Conservation (phyloP, 2,113 vertebrate species). For the Dipodomys ordii region DNA sequence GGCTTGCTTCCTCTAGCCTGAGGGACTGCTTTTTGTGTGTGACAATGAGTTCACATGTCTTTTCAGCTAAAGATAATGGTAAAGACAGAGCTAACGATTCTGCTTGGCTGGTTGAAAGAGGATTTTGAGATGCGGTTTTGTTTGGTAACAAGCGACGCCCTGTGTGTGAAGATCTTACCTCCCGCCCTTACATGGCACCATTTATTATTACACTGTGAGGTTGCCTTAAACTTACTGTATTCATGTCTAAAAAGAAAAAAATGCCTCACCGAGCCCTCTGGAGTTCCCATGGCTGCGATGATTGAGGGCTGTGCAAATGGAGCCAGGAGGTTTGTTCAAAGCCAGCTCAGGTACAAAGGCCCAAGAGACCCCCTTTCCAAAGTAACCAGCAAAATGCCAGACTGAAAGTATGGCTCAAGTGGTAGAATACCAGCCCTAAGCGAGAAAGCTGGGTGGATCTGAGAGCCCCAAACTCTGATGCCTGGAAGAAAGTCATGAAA, state of each 20-base stretch:
- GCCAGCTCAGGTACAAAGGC: too few species aligned
- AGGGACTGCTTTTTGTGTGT: not conserved
- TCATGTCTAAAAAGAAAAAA: not conserved
- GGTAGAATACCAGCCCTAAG: too few species aligned
- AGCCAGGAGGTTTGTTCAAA: rapidly evolving
- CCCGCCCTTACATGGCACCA: rapidly evolving
- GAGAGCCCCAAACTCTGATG: too few species aligned
- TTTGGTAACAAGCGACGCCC: too few species aligned
- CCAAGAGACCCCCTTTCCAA: too few species aligned
- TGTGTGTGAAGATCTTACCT: rapidly evolving
- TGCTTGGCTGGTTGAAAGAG: not conserved
- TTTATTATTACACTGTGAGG: not conserved
- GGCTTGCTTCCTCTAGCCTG: not conserved
- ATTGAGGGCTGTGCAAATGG: too few species aligned
- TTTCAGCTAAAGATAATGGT: not conserved
- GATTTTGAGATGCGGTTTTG: rapidly evolving
- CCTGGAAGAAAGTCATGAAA: not conserved
- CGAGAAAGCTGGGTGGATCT: too few species aligned
- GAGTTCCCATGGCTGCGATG: rapidly evolving
- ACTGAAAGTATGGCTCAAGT: too few species aligned
- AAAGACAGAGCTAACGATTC: not conserved
- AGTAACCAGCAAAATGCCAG: too few species aligned
- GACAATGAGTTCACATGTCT: not conserved
- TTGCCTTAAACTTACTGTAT: rapidly evolving
- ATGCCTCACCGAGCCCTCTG: too few species aligned